These are phyloP conservation scores for Physeter macrocephalus DNA, from an alignment of 2,113 vertebrate species.

Conservation along the genomic window DNA sequence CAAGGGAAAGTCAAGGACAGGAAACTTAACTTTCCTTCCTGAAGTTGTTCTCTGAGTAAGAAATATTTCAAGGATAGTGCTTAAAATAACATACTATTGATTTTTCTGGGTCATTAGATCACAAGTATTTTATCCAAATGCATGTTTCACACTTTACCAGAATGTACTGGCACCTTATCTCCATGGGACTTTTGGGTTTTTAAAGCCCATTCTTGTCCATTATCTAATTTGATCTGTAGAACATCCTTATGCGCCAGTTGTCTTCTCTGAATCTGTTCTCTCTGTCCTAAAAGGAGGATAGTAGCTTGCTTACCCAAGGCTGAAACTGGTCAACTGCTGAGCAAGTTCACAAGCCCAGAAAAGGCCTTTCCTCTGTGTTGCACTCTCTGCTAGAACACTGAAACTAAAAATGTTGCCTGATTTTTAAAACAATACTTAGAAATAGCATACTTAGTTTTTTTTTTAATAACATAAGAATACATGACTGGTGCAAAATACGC, in stretches of 20 bases:
- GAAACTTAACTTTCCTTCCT: constrained; percentile 54
- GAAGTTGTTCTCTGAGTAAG: constrained; percentile 31
- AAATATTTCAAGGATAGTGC: constrained; percentile 44
- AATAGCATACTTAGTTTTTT: neutral
- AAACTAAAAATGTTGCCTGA: neutral
- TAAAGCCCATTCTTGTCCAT: neutral
- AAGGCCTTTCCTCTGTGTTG: rapidly evolving
- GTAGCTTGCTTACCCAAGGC: too few species aligned
- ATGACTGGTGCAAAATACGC: neutral
- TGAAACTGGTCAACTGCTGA: neutral
- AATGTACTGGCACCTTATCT: neutral
- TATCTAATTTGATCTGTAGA: neutral
- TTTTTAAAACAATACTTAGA: neutral
- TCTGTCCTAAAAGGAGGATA: neutral
- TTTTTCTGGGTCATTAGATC: constrained; percentile 43
- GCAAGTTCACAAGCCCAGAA: neutral
- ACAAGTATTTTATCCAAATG: neutral
- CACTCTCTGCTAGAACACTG: neutral
- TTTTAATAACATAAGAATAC: neutral
- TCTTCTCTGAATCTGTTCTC: neutral
- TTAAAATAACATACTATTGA: constrained; percentile 60
- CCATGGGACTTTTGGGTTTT: neutral
- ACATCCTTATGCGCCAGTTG: neutral
- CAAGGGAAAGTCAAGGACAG: constrained; percentile 57
- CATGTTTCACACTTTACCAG: constrained; percentile 4